Evolutionary conservation across 2,113 vertebrate genomes (phyloP), one percentile per base, ranked within the genome.

Genomic region (Sebastes schlegelii): DNA sequence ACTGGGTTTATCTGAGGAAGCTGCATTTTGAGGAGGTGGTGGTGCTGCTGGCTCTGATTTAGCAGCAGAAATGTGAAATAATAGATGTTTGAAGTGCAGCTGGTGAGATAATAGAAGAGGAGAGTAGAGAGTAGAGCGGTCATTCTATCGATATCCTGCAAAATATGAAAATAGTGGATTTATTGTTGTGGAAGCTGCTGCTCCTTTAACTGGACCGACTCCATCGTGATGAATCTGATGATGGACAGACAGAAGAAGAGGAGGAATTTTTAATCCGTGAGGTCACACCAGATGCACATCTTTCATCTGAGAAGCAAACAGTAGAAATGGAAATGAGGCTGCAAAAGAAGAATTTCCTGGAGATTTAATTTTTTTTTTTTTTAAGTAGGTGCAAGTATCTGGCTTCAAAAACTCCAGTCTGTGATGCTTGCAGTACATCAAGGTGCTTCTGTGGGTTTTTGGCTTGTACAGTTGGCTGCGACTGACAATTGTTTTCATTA

Each of bases 191-290:
- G 13, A 71, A 42, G 62, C 60, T 21, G 57, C n/a, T 43, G 46
- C 54, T 21, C 21, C 77, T 80, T 77, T 74, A 84, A 74, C 51
- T 74, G 61, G 77, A 71, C 66, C 6, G 14, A 60, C 26, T 79
- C 1, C 79, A 73, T 76, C 46, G 1, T 21, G 58, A 76, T 77
- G 79, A 80, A 46, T 83, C 72, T 78, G 40, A n/a, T 80, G 78
- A 87, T 83, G 82, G 88, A 79, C 74, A 80, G 88, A 82, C 74
- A 34, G 72, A 58, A 17, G 52, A 66, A 71, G 69, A 71, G 65
- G 83, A 79, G 75, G 87, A 75, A 68, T 82, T 77, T 34, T 80
- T 71, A 73, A 83, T 83, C 64, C 2, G 2, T 21, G 55, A 82
- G 77, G 77, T 83, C 60, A 75, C 61, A 63, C 5, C 66, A 73